Base-by-base conservation (phyloP, 1,140 invertebrate species). In the Drosophila murphyi region DNA sequence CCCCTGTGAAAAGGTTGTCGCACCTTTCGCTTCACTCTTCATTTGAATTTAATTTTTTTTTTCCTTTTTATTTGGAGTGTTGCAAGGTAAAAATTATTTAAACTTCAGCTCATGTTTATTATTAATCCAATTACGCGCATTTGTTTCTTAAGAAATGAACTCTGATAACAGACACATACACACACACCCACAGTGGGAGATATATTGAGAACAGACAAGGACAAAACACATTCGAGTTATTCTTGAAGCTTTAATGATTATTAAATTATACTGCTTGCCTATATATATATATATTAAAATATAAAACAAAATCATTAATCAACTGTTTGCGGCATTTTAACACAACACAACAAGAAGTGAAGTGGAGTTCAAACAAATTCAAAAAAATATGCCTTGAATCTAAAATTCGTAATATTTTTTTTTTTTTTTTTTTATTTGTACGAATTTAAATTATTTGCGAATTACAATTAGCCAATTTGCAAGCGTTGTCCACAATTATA, bases 1-100 rank as follows among this genome's bases (percentile, higher is more conserved):
- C 1, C 60, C 68, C 68, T 61, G 61, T 39, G 31, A 64, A 72
- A 55, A 62, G 69, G 61, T 76, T 62, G 61, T 60, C 61, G 73
- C 69, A 76, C 73, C 60, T 72, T 76, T 71, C 61, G 67, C 56
- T 48, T 12, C 37, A 45, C 12, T 39, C 69, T 43, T 12, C 52
- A 63, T 43, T 41, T 54, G 39, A 35, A 20, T 20, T 50, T 55
- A 37, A 68, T 2, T 12, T 47, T 51, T 12, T 12, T 35, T 47
- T 41, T 10, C 4, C 8, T 41, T 20, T 20, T 20, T 20, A 20
- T 20, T 20, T 20, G 20, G 47, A 51, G 28, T 37, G 51, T n/a
- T 39, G 57, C 68, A 64, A 64, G 51, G 67, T 54, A 29, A 43
- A 52, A 47, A 55, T 52, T 37, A 37, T 50, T 45, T 60, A 8